Evolutionary conservation across 1,140 invertebrate genomes (phyloP).

Genomic region (Drosophila biarmipes): DNA sequence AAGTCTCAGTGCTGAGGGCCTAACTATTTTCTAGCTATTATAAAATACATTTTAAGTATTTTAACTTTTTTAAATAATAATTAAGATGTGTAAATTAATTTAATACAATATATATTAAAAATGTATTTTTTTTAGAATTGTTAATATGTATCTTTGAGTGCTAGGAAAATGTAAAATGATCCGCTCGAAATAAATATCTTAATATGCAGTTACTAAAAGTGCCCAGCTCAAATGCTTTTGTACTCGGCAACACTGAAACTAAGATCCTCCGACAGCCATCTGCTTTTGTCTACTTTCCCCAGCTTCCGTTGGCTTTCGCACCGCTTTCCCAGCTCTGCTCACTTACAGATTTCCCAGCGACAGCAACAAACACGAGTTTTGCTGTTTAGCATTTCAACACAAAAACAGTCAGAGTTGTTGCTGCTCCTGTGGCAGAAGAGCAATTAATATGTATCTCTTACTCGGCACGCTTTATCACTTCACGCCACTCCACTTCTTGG

Average conservation of each 20-base stretch:
- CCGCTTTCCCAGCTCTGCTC: constrained; percentile 7
- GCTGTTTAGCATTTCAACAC: constrained; percentile 79
- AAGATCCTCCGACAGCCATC: not conserved
- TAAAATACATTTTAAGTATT: no score
- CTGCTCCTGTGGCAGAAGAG: constrained; percentile 44
- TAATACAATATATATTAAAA: no score
- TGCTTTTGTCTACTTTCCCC: not conserved
- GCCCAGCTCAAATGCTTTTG: not conserved
- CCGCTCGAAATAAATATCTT: no score
- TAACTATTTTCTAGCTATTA: not conserved
- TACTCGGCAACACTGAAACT: not conserved
- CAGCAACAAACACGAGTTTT: constrained; percentile 35
- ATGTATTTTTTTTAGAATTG: no score
- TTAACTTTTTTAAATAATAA: no score
- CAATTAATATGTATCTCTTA: constrained; percentile 82
- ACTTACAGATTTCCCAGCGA: constrained; percentile 26
- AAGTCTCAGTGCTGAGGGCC: not conserved
- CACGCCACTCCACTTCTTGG: constrained; percentile 5
- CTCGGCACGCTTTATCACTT: constrained; percentile 74
- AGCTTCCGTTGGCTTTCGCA: not conserved
- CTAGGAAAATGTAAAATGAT: no score
- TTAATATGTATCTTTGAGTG: no score
- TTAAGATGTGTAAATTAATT: no score
- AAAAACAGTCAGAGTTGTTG: constrained; percentile 54
- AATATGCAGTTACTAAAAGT: no score